Evolutionary conservation across 2,113 vertebrate genomes (phyloP), one percentile per base, ranked within the genome.

Genomic region (Megaleporinus macrocephalus): DNA sequence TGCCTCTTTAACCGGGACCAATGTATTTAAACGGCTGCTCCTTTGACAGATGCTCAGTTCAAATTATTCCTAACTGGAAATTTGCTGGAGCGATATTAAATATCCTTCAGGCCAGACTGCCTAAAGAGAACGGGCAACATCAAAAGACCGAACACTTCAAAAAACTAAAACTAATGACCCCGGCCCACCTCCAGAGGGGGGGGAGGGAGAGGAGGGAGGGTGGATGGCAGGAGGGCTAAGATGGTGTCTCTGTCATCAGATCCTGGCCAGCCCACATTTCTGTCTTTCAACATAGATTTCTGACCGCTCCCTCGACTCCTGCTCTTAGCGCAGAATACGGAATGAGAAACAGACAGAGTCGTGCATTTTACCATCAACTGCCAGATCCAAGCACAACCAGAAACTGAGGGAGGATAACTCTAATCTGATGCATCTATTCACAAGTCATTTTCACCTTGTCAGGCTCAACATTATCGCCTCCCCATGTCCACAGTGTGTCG

Each of bases 1-100:
- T 93, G 94, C 91, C 92, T 93, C 87, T 93, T 94, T 94, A 93
- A 93, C 93, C 89, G 88, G 91, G 93, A 94, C 94, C 91, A 91
- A 92, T 92, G 92, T 93, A 93, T 94, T 94, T 95, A 93, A 93
- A 93, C 90, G 91, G 89, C 90, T 89, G 91, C 91, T 93, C 93
- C 92, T 93, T 93, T 91, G 91, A 93, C 93, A 93, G 92, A 94
- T 93, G 90, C 91, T 92, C 88, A 86, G 89, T 90, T 93, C 90
- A 93, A 94, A 94, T 94, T 92, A 94, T 94, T 93, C 93, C 90
- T 90, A 92, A 93, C 93, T 92, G 88, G 92, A 94, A 95, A 94
- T 94, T 93, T 93, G 91, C 88, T 87, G 90, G 87, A 93, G 92
- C 87, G 91, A 94, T 94, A 94, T 94, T 93, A 92, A 94, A 94